Evolutionary conservation across 2,113 vertebrate species (phyloP).

Genomic region (Formicarius rufipectus): DNA sequence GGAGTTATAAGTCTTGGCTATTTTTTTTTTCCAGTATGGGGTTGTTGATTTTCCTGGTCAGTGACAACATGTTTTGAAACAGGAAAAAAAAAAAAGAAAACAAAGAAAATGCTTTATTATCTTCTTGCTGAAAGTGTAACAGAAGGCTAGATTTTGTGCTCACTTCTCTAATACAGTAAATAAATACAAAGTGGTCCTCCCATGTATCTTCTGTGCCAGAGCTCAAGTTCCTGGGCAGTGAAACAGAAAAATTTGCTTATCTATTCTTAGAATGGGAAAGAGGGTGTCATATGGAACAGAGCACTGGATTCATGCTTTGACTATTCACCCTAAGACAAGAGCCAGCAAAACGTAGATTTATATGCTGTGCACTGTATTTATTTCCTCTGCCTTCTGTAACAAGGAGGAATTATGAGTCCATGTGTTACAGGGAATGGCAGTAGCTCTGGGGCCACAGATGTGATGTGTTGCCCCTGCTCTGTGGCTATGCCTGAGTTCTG

Average conservation of each 20-base stretch:
- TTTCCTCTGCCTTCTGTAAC: neutral
- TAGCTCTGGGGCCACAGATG: neutral
- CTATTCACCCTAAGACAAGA: neutral
- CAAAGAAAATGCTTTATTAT: neutral
- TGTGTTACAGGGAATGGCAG: neutral
- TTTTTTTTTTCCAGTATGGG: neutral
- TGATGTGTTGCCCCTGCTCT: neutral
- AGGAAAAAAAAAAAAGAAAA: neutral
- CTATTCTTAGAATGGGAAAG: neutral
- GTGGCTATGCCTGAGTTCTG: neutral
- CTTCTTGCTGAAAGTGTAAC: neutral
- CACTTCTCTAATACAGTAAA: neutral
- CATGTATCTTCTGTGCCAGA: neutral
- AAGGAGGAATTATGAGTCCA: neutral
- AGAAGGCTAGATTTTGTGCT: neutral
- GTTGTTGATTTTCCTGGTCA: neutral
- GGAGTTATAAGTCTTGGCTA: neutral
- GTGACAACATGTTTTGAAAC: neutral
- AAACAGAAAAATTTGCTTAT: neutral
- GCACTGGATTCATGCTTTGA: neutral
- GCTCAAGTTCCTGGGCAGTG: neutral
- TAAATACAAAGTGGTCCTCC: neutral
- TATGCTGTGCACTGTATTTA: neutral
- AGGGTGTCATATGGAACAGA: neutral
- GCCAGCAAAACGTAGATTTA: neutral